A percentile compares a stretch with the other conserved stretches of the same genome.
These are phyloP conservation scores for Engystomops pustulosus DNA, from an alignment of 2,113 vertebrate genomes.

Conservation along the genomic window DNA sequence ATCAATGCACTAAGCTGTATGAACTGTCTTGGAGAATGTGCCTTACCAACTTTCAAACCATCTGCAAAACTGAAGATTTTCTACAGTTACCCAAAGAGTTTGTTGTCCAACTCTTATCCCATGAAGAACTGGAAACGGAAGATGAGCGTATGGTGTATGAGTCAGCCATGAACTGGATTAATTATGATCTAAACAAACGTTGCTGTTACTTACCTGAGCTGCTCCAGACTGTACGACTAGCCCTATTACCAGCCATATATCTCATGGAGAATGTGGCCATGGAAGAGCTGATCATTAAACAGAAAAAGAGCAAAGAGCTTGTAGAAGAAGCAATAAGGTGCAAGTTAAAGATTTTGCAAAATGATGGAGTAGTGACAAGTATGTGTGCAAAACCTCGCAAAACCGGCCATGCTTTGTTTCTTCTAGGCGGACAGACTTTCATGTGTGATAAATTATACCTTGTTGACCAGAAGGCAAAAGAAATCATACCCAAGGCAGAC, in stretches of 20 bases:
- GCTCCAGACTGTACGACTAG: conserved; percentile 79
- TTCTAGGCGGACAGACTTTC: conserved; percentile 82
- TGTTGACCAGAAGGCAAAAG: conserved; percentile 84
- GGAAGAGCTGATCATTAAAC: conserved; percentile 82
- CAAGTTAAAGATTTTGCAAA: conserved; percentile 83
- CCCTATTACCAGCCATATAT: conserved; percentile 81
- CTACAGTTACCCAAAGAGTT: conserved; percentile 82
- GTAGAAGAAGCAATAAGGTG: conserved; percentile 82
- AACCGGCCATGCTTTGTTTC: conserved; percentile 80
- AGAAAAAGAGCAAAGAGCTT: conserved; percentile 81
- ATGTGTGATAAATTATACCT: conserved; percentile 85
- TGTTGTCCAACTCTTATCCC: conserved; percentile 81
- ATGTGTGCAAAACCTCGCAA: conserved; percentile 82
- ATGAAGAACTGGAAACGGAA: conserved; percentile 82
- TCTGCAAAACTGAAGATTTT: conserved; percentile 82
- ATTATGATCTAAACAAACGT: conserved; percentile 78
- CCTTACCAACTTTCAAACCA: conserved; percentile 81
- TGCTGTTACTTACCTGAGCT: conserved; percentile 78
- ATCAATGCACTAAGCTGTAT: conserved; percentile 81
- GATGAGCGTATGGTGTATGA: conserved; percentile 82
- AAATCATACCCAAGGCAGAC: conserved; percentile 83
- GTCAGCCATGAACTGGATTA: conserved; percentile 81
- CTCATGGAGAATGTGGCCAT: conserved; percentile 84
- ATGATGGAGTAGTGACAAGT: conserved; percentile 81
- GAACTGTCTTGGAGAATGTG: conserved; percentile 85